Evolutionary conservation across 2,797 vertebrate species (phyloP).

Genomic region (Buceros bicornis): DNA sequence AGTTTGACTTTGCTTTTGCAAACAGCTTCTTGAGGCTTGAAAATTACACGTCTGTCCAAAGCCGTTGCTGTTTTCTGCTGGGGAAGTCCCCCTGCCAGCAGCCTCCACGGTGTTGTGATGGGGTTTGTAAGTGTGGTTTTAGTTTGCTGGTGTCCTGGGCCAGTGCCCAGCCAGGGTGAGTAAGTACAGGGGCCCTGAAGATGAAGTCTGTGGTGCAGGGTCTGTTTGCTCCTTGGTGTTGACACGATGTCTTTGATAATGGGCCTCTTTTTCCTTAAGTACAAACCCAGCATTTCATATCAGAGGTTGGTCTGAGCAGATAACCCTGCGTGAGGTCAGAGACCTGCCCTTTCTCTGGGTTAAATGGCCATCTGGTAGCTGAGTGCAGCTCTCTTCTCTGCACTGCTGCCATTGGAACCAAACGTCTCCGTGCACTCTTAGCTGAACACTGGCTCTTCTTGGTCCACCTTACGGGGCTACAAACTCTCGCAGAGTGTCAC

Average conservation of each 20-base stretch:
- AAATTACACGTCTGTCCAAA: background rate
- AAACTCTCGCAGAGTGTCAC: background rate
- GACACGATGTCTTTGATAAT: background rate
- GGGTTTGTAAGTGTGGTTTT: background rate
- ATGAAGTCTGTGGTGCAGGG: background rate
- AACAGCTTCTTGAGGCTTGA: background rate
- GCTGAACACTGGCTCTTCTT: background rate
- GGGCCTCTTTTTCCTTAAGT: background rate
- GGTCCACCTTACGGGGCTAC: background rate
- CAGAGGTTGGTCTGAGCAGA: background rate
- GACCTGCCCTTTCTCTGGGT: background rate
- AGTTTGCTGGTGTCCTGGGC: background rate
- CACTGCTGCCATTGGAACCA: background rate
- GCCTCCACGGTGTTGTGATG: background rate
- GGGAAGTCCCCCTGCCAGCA: background rate
- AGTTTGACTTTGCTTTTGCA: background rate
- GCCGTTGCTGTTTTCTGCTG: background rate
- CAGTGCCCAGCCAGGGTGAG: background rate
- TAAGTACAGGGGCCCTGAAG: background rate
- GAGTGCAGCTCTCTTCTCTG: background rate
- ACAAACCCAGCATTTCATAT: background rate
- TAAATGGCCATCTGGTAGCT: background rate
- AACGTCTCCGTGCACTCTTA: background rate
- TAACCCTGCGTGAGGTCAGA: background rate
- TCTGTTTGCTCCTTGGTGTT: background rate